phyloP scores from a whole-genome alignment of 2,113 vertebrate genomes.

The Pelmatolapia mariae region DNA sequence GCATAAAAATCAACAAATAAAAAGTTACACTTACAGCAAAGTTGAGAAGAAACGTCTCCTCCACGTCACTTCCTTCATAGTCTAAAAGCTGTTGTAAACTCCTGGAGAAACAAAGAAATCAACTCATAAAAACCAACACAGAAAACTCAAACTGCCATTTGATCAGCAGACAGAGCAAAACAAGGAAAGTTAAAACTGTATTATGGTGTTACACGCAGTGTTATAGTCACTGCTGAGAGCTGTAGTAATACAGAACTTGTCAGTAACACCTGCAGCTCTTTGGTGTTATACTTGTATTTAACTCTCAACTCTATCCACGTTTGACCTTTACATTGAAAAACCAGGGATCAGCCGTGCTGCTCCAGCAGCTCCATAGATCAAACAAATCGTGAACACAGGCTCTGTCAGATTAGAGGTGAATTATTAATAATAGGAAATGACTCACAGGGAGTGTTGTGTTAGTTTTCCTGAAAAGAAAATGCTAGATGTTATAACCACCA shows the following conservation, averaged over 20 bases:
- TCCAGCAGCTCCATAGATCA: background rate
- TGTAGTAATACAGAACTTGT: background rate
- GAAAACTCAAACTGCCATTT: background rate
- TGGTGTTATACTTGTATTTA: background rate
- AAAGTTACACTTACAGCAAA: constrained; percentile 81
- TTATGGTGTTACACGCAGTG: background rate
- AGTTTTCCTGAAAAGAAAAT: background rate
- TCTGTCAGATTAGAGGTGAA: background rate
- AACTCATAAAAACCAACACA: background rate
- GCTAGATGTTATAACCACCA: background rate
- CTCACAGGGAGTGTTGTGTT: background rate
- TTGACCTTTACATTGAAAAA: background rate
- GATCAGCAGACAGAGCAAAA: background rate
- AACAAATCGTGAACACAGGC: background rate
- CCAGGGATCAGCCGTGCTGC: background rate
- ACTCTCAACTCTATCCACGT: background rate
- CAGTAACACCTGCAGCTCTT: background rate
- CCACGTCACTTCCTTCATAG: constrained; percentile 84
- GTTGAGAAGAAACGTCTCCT: constrained; percentile 91
- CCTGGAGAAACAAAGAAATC: constrained; percentile 57
- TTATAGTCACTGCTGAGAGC: background rate
- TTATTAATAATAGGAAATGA: background rate
- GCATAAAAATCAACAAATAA: background rate
- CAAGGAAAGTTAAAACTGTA: background rate
- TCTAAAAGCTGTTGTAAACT: constrained; percentile 93